Percentiles rank a stretch among this genome's conserved stretches.
phyloP scores from a whole-genome alignment of 2,888 invertebrate species.

The Pheosia tremula region DNA sequence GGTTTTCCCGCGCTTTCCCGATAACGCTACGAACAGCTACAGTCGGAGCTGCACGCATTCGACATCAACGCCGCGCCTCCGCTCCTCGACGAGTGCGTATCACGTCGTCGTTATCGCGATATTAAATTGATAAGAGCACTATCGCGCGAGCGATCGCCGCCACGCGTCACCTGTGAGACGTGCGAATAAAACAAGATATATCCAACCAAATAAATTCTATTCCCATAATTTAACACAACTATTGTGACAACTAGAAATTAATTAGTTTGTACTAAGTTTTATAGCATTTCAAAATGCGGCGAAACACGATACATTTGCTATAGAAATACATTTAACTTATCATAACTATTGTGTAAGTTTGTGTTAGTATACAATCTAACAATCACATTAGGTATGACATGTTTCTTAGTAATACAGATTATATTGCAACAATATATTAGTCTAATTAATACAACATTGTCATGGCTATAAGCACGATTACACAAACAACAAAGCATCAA shows the following conservation, averaged over 20 bases:
- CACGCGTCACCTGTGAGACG: slow-evolving; percentile 36
- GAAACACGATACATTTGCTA: slow-evolving; percentile 33
- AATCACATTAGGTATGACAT: slow-evolving; percentile 15
- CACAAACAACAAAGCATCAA: neutral
- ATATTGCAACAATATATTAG: slow-evolving; percentile 3
- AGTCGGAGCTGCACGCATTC: slow-evolving; percentile 46
- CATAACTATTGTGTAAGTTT: slow-evolving; percentile 1
- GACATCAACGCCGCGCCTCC: slow-evolving; percentile 61
- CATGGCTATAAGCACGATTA: neutral
- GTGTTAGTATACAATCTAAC: slow-evolving; percentile 17
- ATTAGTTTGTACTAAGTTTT: slow-evolving; percentile 64
- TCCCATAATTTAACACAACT: slow-evolving; percentile 60
- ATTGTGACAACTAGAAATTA: slow-evolving; percentile 59
- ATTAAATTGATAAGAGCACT: slow-evolving; percentile 59
- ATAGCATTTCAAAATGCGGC: slow-evolving; percentile 45
- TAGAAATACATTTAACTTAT: slow-evolving; percentile 26
- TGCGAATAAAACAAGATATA: slow-evolving; percentile 58
- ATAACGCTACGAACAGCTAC: slow-evolving; percentile 62
- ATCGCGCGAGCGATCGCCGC: slow-evolving; percentile 5
- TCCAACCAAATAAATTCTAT: slow-evolving; percentile 67
- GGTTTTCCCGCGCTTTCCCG: slow-evolving; percentile 82
- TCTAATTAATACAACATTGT: no score
- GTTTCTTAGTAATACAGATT: neutral
- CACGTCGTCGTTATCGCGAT: slow-evolving; percentile 58
- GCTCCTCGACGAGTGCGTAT: slow-evolving; percentile 25